A percentile compares a stretch with the other conserved stretches of the same genome.
phyloP scores from a whole-genome alignment of 2,113 vertebrate species.

The Vulpes ferrilata region DNA sequence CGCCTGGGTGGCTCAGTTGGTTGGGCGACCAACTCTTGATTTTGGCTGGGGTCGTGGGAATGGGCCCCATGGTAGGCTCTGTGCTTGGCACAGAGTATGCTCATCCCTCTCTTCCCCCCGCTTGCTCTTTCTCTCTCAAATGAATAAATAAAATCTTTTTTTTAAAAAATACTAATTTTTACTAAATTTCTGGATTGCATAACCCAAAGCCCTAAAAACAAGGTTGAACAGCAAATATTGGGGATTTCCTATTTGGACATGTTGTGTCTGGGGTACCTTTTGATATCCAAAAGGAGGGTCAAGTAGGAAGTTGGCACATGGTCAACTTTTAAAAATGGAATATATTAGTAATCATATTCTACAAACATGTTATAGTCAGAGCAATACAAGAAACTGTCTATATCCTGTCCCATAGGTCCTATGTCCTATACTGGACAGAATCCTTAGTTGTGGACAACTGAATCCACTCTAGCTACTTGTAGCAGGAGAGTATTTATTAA shows the following conservation, averaged over 20 bases:
- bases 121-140: neutral
- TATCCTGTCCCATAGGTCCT: neutral
- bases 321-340: neutral
- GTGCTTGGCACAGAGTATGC: neutral
- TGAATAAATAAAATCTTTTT: neutral
- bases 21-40: neutral
- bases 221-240: neutral
- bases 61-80: neutral
- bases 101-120: neutral
- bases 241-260: neutral
- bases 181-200: neutral
- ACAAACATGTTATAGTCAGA: neutral
- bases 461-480: neutral
- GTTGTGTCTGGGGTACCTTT: neutral
- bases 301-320: neutral
- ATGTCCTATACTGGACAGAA: neutral
- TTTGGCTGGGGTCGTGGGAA: neutral
- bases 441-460: neutral
- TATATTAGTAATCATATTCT: neutral
- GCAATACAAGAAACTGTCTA: neutral
- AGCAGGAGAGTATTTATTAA: neutral
- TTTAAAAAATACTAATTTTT: neutral
- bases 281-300: neutral
- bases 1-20: neutral
- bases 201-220: neutral